phyloP scores from a whole-genome alignment of 35 echinoderm and acorn worm species.

The Stichopus chloronotus region DNA sequence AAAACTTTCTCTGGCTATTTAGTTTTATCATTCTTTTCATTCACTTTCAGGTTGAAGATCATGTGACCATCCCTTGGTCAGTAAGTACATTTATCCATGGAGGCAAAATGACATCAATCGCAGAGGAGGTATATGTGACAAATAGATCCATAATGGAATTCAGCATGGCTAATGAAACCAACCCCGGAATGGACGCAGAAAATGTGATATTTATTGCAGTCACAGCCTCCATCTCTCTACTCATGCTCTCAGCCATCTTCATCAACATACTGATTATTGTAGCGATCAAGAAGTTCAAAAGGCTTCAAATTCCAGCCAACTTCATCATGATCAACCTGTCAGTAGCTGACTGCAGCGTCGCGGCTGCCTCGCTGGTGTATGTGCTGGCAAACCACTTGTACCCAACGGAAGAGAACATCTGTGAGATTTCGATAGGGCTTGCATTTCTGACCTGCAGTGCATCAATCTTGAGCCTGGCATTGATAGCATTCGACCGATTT shows the following conservation, averaged over 20 bases:
- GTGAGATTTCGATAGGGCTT: constrained; percentile 69
- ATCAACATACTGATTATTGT: constrained; percentile 78
- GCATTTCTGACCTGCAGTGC: constrained; percentile 69
- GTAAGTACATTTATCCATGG: too few relatives aligned
- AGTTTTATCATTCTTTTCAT: too few relatives aligned
- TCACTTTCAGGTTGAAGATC: too few relatives aligned
- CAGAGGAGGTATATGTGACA: too few relatives aligned
- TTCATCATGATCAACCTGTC: constrained; percentile 91
- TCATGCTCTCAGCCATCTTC: constrained; percentile 69
- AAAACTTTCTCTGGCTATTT: too few relatives aligned
- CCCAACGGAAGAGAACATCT: constrained; percentile 33
- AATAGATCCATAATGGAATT: not conserved
- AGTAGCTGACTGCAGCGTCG: constrained; percentile 74
- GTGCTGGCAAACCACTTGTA: constrained; percentile 41
- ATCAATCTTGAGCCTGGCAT: constrained; percentile 74
- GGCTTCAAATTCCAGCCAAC: constrained; percentile 97
- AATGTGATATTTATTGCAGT: not conserved
- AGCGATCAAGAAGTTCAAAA: constrained; percentile 78
- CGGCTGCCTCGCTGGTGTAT: constrained; percentile 49
- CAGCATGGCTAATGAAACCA: not conserved
- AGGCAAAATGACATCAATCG: too few relatives aligned
- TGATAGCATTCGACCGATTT: constrained; percentile 90
- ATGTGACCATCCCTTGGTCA: too few relatives aligned
- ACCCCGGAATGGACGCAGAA: not conserved
- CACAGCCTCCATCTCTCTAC: constrained; percentile 33